These are phyloP conservation scores for Lasius platythorax DNA, from an alignment of 2,888 invertebrate species.

Conservation along the genomic window DNA sequence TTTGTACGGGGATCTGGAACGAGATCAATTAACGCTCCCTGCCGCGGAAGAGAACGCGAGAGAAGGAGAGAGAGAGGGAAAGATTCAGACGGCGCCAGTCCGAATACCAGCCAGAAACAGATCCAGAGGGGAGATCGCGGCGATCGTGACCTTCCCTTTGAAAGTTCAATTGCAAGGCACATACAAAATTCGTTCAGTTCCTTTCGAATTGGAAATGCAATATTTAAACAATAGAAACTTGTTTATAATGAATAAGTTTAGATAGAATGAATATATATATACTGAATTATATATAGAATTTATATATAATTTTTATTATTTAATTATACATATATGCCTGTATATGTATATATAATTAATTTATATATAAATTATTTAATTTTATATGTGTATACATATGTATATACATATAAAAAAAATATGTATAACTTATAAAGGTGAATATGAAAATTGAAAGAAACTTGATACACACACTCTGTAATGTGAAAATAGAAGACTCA, in stretches of 20 bases:
- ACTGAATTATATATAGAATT: no score
- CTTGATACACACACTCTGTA: no score
- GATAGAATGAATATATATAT: no score
- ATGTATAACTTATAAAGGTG: no score
- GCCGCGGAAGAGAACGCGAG: conserved; percentile 9
- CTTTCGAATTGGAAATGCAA: neutral
- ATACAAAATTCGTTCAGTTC: neutral
- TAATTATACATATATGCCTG: no score
- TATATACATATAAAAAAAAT: no score
- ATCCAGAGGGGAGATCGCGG: conserved; percentile 10
- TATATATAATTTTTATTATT: no score
- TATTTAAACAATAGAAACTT: neutral
- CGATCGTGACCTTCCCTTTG: conserved; percentile 3
- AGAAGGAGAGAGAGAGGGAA: neutral
- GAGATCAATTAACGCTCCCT: conserved; percentile 67
- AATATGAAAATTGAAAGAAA: no score
- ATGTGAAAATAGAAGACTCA: neutral
- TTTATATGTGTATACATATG: no score
- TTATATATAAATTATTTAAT: no score
- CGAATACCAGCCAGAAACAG: conserved; percentile 44
- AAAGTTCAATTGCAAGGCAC: conserved; percentile 35
- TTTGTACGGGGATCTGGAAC: conserved; percentile 62
- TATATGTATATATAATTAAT: no score
- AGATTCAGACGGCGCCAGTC: conserved; percentile 70
- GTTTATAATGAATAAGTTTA: neutral